Evolutionary conservation across 2,888 invertebrate species (phyloP), one percentile per base, ranked within the genome.

Genomic region (Calliscelio sp.): DNA sequence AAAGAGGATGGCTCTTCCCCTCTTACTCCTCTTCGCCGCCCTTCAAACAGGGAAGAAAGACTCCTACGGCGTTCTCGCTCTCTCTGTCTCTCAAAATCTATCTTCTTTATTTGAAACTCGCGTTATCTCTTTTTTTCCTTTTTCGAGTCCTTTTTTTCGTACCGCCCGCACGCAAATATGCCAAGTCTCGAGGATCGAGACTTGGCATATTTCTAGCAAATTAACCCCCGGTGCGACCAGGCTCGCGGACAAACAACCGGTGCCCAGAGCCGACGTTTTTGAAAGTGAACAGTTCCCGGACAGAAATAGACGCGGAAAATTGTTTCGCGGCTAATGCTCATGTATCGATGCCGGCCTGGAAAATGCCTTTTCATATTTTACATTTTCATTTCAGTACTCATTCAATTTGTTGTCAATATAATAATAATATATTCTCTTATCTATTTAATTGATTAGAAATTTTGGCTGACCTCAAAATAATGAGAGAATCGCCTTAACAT

Each of bases 131-230:
- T 84, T 85, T 82, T 55, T 85, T 49, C n/a, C n/a, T n/a, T n/a
- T n/a, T n/a, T n/a, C n/a, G n/a, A n/a, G n/a, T n/a, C n/a, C n/a
- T n/a, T n/a, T n/a, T n/a, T n/a, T n/a, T n/a, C n/a, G n/a, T n/a
- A 35, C 75, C 78, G 85, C 63, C 80, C 83, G 59, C 49, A 49
- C 49, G 22, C 22, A 49, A 59, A 18, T 53, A 18, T 44, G 61
- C 70, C 65, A n/a, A n/a, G 79, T 25, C 81, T 63, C 61, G 85
- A 38, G 32, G 70, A 74, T 73, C 82, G 84, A 84, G 84, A 68
- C 85, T 84, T 84, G 68, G 86, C 87, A 85, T 85, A 85, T 86
- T 86, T 86, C 87, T 86, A 85, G 84, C 78, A 86, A 87, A 88
- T 88, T 88, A 86, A 87, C 83, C 85, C 85, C 84, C 61, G 73